Percentiles rank a stretch among this genome's conserved stretches.
Evolutionary conservation across 2,113 vertebrate species (phyloP).

Genomic region (Mustela lutreola): DNA sequence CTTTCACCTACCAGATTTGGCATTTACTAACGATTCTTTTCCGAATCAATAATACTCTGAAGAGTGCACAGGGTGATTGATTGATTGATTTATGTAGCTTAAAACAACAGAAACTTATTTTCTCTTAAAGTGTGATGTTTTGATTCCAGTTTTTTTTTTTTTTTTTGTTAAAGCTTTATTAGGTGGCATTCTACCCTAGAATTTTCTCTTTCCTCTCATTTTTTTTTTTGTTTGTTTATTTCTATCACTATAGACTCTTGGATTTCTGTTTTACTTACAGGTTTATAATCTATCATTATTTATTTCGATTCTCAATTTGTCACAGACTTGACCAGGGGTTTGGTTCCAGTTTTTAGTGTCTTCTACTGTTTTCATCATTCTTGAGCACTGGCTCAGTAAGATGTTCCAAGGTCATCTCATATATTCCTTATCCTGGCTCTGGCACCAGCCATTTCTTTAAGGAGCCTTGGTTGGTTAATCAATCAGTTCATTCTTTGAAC

Average conservation of each 20-base stretch:
- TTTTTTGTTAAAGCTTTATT: neutral
- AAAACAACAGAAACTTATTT: neutral
- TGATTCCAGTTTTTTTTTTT: neutral
- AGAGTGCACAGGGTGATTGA: neutral
- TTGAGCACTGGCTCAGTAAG: neutral
- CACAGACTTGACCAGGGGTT: neutral
- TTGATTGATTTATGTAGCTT: neutral
- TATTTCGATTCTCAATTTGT: slow-evolving; percentile 1
- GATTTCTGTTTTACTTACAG: neutral
- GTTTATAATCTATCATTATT: neutral
- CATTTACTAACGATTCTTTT: neutral
- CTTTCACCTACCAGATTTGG: neutral
- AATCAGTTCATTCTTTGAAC: slow-evolving; percentile 39
- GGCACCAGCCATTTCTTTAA: neutral
- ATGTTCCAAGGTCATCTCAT: neutral
- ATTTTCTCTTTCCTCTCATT: neutral
- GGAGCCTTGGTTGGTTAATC: neutral
- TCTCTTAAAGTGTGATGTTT: neutral
- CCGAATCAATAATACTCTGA: neutral
- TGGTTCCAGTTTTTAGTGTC: neutral
- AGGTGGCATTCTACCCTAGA: neutral
- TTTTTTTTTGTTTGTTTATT: neutral
- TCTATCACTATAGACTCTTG: neutral
- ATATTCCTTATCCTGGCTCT: neutral
- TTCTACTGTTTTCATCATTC: neutral